A percentile compares a stretch with the other conserved stretches of the same genome.
phyloP scores from a whole-genome alignment of 2,888 invertebrate genomes.

The Amphiduros pacificus region DNA sequence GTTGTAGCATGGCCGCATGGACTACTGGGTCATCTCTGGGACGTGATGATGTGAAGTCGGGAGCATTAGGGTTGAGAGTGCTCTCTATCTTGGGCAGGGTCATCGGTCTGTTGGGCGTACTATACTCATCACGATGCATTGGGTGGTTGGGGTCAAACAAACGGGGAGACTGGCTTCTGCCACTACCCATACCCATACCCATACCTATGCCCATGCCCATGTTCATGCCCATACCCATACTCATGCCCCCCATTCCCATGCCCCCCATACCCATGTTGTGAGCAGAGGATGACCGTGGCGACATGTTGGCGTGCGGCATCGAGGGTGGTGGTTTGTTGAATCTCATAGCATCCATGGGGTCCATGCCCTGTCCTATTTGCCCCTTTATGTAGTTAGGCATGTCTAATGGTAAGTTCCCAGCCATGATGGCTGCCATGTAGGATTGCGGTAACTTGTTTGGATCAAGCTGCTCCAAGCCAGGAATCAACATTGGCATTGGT shows the following conservation, averaged over 20 bases:
- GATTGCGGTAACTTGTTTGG: too few relatives aligned
- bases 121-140: constrained; percentile 45
- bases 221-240: too few relatives aligned
- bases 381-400: background rate
- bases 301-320: background rate
- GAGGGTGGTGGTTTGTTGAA: background rate
- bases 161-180: background rate
- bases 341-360: background rate
- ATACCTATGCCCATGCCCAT: background rate
- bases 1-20: too few relatives aligned
- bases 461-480: background rate
- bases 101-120: constrained; percentile 55
- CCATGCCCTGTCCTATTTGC: background rate
- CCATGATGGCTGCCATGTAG: too few relatives aligned
- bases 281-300: constrained; percentile 10
- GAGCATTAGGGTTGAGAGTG: constrained; percentile 79
- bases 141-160: background rate
- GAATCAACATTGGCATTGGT: background rate
- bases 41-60: constrained; percentile 72
- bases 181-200: background rate
- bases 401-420: background rate
- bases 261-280: too few relatives aligned
- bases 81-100: constrained; percentile 59
- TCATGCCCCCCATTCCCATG: background rate
- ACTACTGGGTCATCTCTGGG: too few relatives aligned